Evolutionary conservation across 2,797 vertebrate genomes (phyloP).

Genomic region (Eulemur rubriventer): DNA sequence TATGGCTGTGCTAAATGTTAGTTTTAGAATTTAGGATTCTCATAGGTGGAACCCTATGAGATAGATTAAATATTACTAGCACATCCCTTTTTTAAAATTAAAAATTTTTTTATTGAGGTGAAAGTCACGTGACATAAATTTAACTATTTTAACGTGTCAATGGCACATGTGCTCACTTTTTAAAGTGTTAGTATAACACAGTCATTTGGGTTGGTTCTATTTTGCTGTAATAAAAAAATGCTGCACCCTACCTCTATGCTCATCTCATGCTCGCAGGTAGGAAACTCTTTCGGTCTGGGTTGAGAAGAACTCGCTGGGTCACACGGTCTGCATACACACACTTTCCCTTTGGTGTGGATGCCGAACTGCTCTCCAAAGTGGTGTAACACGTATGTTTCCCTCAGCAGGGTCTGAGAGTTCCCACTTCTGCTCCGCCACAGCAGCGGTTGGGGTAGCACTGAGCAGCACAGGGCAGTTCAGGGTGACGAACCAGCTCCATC

Average conservation of each 20-base stretch:
- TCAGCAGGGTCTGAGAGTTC: not conserved
- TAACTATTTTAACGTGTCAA: not conserved
- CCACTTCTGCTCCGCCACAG: not conserved
- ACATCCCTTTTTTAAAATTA: not conserved
- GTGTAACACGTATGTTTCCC: not conserved
- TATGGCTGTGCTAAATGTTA: not conserved
- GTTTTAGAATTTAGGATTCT: constrained; percentile 23
- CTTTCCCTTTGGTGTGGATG: not conserved
- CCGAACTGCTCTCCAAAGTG: not conserved
- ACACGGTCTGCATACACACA: not conserved
- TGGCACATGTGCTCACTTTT: not conserved
- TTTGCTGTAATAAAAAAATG: not conserved
- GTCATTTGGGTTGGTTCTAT: not conserved
- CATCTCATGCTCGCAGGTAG: not conserved
- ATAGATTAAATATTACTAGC: not conserved
- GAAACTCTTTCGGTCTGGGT: not conserved
- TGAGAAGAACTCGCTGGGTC: not conserved
- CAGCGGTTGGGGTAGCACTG: not conserved
- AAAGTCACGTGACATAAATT: constrained; percentile 1
- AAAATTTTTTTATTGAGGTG: not conserved
- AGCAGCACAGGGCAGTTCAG: not conserved
- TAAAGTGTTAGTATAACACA: not conserved
- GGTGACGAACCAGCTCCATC: not conserved
- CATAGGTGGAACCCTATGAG: not conserved
- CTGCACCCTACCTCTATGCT: not conserved